A percentile compares a stretch with the other conserved stretches of the same genome.
Evolutionary conservation across 2,888 invertebrate species (phyloP).

Genomic region (Dione juno): DNA sequence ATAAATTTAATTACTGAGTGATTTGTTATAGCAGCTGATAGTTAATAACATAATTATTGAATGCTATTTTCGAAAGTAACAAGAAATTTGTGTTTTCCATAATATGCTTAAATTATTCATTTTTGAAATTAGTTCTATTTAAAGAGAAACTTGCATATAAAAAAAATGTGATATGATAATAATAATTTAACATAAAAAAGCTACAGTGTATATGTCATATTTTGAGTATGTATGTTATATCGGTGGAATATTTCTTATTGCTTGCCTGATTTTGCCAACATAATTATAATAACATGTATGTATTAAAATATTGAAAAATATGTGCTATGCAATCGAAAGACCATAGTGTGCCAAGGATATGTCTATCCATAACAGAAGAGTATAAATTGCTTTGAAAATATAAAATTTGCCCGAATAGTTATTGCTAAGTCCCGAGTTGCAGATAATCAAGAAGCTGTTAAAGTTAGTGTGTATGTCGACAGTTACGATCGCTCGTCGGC

Average conservation of each 20-base stretch:
- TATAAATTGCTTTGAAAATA: not conserved
- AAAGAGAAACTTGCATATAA: not conserved
- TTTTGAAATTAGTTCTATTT: not conserved
- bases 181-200: not conserved
- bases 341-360: too few relatives aligned
- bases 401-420: conserved; percentile 41
- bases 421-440: conserved; percentile 58
- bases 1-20: conserved; percentile 32
- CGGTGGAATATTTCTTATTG: too few relatives aligned
- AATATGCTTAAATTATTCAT: conserved; percentile 3
- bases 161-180: conserved; percentile 1
- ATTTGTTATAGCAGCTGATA: conserved; percentile 34
- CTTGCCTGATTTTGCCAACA: too few relatives aligned
- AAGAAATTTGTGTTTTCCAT: not conserved
- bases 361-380: too few relatives aligned
- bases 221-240: not conserved
- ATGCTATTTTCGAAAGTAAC: conserved; percentile 10
- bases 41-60: conserved; percentile 2
- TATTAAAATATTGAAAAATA: too few relatives aligned
- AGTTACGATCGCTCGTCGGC: conserved; percentile 69
- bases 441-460: conserved; percentile 72
- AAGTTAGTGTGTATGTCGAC: conserved; percentile 70
- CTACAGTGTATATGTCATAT: not conserved
- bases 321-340: too few relatives aligned
- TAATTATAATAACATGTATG: too few relatives aligned